phyloP scores from a whole-genome alignment of 2,113 vertebrate species.

The Siniperca chuatsi region DNA sequence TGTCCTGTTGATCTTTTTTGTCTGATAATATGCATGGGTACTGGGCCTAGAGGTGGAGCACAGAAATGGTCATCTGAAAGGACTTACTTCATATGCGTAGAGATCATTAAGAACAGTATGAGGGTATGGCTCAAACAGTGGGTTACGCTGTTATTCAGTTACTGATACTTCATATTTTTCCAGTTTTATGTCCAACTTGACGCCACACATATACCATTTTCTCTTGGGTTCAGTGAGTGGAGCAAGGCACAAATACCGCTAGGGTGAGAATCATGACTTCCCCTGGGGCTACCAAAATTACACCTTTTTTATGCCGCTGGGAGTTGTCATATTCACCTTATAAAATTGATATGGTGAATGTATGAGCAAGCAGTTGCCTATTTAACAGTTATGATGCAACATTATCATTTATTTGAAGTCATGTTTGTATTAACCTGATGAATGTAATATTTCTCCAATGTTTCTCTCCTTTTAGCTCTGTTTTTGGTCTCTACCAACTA shows the following conservation, averaged over 20 bases:
- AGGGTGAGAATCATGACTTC: background rate
- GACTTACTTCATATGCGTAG: slow-evolving; percentile 19
- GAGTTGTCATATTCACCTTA: background rate
- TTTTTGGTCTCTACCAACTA: background rate
- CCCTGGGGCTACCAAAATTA: background rate
- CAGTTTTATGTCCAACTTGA: slow-evolving; percentile 34
- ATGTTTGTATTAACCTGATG: background rate
- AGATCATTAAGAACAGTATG: slow-evolving; percentile 51
- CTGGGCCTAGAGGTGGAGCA: slow-evolving; percentile 17
- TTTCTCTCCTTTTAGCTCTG: background rate
- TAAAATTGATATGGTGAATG: background rate
- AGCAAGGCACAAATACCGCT: background rate
- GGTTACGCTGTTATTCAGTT: slow-evolving; percentile 12
- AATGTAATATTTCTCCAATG: background rate
- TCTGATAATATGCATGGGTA: slow-evolving; percentile 41
- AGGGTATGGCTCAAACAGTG: slow-evolving; percentile 32
- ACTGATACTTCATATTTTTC: slow-evolving; percentile 1
- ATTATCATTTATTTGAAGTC: background rate
- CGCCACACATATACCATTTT: background rate
- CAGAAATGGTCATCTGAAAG: slow-evolving; percentile 26
- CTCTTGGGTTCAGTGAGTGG: background rate
- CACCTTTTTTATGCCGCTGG: background rate
- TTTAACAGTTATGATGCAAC: background rate
- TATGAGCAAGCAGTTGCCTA: background rate
- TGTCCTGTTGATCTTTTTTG: slow-evolving; percentile 55